Conservation (phyloP, 2,113 vertebrate genomes). For the Thalassarche chlororhynchos region DNA sequence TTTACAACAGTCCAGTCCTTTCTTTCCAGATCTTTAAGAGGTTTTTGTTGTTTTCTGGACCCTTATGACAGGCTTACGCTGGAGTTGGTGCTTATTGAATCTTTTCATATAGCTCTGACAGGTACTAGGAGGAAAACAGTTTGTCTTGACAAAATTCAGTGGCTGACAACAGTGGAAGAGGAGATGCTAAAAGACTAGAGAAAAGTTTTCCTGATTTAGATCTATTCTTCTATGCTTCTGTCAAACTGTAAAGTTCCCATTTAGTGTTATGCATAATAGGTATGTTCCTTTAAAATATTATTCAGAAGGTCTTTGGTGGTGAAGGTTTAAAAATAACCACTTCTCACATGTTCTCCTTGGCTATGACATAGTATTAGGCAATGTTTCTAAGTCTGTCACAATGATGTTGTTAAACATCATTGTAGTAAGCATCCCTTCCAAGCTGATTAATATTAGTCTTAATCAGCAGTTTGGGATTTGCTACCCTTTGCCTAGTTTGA, state of each 20-base stretch:
- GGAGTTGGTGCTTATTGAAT: neutral
- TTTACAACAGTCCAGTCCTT: neutral
- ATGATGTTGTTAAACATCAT: neutral
- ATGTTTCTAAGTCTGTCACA: neutral
- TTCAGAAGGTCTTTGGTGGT: neutral
- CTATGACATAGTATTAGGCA: neutral
- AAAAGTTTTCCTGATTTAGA: neutral
- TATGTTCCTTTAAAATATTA: neutral
- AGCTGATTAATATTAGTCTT: neutral
- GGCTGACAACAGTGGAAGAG: neutral
- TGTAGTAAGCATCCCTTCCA: neutral
- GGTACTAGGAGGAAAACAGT: neutral
- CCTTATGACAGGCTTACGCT: neutral
- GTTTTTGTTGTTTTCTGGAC: neutral
- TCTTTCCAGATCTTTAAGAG: neutral
- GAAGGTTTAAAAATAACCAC: neutral
- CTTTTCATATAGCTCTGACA: neutral
- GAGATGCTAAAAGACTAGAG: neutral
- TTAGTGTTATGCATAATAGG: neutral
- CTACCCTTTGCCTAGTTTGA: constrained; percentile 3
- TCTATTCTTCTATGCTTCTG: neutral
- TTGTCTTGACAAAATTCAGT: neutral
- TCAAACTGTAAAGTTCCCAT: neutral
- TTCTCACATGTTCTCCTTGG: neutral
- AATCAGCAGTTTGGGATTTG: constrained; percentile 9